These are phyloP conservation scores for Drosophila paramelanica DNA, from an alignment of 2,888 invertebrate genomes.

Conservation along the genomic window DNA sequence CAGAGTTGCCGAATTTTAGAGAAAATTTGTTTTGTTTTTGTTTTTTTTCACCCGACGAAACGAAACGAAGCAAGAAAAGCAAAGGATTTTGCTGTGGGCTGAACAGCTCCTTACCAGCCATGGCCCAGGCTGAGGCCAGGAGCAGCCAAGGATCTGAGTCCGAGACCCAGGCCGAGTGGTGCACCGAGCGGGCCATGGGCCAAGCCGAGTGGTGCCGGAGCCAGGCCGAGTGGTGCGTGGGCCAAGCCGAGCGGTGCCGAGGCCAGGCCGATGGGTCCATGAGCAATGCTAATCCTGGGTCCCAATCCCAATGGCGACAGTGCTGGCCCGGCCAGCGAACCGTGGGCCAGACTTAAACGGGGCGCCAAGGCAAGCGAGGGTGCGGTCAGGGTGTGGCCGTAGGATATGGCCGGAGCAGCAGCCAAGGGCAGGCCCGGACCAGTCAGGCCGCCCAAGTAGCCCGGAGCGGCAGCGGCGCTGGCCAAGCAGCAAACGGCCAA, in stretches of 20 bases:
- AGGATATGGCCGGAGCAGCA: constrained; percentile 63
- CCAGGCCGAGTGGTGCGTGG: constrained; percentile 41
- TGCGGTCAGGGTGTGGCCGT: constrained; percentile 55
- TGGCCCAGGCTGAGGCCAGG: constrained; percentile 85
- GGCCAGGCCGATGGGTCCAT: constrained; percentile 36
- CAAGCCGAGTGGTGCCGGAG: constrained; percentile 11
- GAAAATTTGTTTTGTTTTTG: constrained; percentile 4
- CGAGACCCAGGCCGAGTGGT: constrained; percentile 34
- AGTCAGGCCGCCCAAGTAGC: constrained; percentile 76
- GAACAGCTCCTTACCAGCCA: constrained; percentile 73
- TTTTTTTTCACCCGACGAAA: constrained; percentile 24
- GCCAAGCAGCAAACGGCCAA: constrained; percentile 78
- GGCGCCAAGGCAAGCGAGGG: constrained; percentile 64
- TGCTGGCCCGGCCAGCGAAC: constrained; percentile 60
- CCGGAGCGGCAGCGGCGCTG: constrained; percentile 82
- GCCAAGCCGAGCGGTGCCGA: constrained; percentile 27
- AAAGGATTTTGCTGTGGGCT: neutral
- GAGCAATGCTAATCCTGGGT: constrained; percentile 50
- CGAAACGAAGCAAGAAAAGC: constrained; percentile 37
- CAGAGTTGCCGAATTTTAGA: constrained; percentile 9
- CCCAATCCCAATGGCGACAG: constrained; percentile 33
- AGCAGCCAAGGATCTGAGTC: constrained; percentile 64
- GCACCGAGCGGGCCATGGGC: neutral
- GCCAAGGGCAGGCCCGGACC: constrained; percentile 16
- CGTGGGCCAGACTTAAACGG: constrained; percentile 52